Percentiles rank a stretch among this genome's conserved stretches.
Conservation (phyloP, 2,888 invertebrate species). For the Pterobdella sp. region DNA sequence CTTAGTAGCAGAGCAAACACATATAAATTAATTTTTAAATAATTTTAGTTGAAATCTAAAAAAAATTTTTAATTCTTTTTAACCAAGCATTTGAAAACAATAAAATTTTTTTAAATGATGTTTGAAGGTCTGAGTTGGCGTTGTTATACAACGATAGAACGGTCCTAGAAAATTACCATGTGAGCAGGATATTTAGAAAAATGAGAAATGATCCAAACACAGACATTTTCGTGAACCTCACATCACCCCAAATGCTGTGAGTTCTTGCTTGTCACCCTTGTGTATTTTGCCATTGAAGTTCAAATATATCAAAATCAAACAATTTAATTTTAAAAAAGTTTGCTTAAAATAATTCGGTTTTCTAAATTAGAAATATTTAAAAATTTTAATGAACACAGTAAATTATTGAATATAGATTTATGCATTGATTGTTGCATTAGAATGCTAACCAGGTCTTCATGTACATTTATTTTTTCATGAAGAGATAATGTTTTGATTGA, state of each 20-base stretch:
- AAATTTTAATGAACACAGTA: not conserved
- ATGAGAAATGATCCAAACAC: conserved; percentile 70
- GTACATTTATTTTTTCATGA: not conserved
- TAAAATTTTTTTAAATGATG: too few relatives aligned
- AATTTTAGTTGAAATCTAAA: too few relatives aligned
- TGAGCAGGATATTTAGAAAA: conserved; percentile 75
- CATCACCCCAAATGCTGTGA: conserved; percentile 69
- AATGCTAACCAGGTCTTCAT: not conserved
- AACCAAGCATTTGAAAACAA: too few relatives aligned
- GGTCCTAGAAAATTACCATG: conserved; percentile 80
- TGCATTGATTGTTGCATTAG: not conserved
- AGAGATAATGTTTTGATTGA: not conserved
- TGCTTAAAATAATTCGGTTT: too few relatives aligned
- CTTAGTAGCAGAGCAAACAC: too few relatives aligned
- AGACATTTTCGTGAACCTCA: conserved; percentile 77
- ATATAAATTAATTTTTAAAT: too few relatives aligned
- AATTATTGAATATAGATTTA: not conserved
- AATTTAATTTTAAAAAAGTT: too few relatives aligned
- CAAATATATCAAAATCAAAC: too few relatives aligned
- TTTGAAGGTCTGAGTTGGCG: conserved; percentile 73
- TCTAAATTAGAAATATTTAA: too few relatives aligned
- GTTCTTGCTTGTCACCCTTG: not conserved
- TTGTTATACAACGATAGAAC: conserved; percentile 85
- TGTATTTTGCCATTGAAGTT: too few relatives aligned
- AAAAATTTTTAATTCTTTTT: too few relatives aligned